Percentiles rank a stretch among this genome's conserved stretches.
phyloP scores from a whole-genome alignment of 1,140 invertebrate genomes.

The Pogonomyrmex californicus region DNA sequence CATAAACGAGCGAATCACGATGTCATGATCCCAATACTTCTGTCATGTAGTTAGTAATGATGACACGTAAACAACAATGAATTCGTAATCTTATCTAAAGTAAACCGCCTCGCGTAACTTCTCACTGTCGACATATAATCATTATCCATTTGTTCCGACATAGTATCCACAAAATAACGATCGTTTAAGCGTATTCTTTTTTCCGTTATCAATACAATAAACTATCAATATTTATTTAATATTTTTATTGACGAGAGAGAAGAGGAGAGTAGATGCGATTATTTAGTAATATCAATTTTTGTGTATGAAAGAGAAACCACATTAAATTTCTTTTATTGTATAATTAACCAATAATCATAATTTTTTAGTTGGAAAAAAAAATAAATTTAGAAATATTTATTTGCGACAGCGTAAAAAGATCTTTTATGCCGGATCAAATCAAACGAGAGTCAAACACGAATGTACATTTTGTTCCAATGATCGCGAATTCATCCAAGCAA shows the following conservation, averaged over 20 bases:
- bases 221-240: not conserved
- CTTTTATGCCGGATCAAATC: not conserved
- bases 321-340: not conserved
- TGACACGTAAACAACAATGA: constrained; percentile 34
- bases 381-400: not conserved
- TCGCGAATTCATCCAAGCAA: not conserved
- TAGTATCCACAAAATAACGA: not conserved
- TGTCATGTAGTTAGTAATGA: constrained; percentile 42
- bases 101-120: constrained; percentile 27
- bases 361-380: not conserved
- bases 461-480: constrained; percentile 6
- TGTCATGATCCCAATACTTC: constrained; percentile 41
- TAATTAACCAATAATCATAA: no score
- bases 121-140: not conserved
- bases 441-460: constrained; percentile 3
- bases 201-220: not conserved
- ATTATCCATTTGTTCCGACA: not conserved
- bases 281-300: not conserved
- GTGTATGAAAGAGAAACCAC: not conserved
- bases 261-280: not conserved
- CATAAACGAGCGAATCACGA: constrained; percentile 31
- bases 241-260: constrained; percentile 3
- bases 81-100: constrained; percentile 51
- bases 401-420: not conserved
- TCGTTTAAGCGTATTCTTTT: not conserved